Percentiles rank a stretch among this genome's conserved stretches.
These are phyloP conservation scores for Crotalus viridis DNA, from an alignment of 2,113 vertebrate species.

Conservation along the genomic window DNA sequence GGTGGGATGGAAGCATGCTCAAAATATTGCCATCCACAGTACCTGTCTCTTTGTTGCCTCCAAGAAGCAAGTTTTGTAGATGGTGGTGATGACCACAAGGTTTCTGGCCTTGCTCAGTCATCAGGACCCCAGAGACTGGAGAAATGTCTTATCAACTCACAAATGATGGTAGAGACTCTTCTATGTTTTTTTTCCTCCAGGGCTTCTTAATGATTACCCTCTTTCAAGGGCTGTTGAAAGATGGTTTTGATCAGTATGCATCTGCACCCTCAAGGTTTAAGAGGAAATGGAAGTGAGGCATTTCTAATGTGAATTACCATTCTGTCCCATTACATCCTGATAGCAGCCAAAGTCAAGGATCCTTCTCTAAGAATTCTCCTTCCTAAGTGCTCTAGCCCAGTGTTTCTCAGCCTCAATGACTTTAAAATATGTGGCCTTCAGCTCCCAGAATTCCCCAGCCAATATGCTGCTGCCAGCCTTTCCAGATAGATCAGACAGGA, in stretches of 20 bases:
- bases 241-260: background rate
- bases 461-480: no score
- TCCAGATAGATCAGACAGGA: no score
- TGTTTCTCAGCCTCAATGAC: background rate
- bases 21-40: background rate
- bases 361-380: background rate
- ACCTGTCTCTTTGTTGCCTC: background rate
- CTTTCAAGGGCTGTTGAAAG: background rate
- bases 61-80: background rate
- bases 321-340: background rate
- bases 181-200: background rate
- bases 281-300: background rate
- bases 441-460: no score
- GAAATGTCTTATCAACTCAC: background rate
- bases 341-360: background rate
- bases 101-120: background rate
- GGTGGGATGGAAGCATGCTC: background rate
- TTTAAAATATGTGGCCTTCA: background rate
- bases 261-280: background rate
- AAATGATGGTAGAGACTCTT: background rate
- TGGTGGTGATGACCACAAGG: background rate
- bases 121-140: background rate
- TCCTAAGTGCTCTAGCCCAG: background rate
- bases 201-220: background rate
- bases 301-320: background rate